Conservation (phyloP, 2,888 invertebrate species). For the Caenorhabditis auriculariae region DNA sequence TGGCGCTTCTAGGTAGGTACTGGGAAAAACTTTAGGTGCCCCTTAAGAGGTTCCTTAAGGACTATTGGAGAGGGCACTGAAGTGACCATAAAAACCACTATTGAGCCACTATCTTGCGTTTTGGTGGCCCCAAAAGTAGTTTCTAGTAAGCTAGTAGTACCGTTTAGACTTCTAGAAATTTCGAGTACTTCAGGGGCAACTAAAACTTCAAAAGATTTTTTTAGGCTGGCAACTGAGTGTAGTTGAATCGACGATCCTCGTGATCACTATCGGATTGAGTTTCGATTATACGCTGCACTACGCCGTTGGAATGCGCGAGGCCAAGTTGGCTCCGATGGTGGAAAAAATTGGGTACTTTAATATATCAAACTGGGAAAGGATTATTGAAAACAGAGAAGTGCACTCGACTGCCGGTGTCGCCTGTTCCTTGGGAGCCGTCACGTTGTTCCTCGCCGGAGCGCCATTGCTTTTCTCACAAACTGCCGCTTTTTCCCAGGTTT, state of each 20-base stretch:
- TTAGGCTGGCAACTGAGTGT: constrained; percentile 60
- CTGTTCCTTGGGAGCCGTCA: constrained; percentile 24
- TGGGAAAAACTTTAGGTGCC: not conserved
- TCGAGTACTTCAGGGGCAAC: not conserved
- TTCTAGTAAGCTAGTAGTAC: no score
- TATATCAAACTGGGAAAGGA: not conserved
- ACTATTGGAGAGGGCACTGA: no score
- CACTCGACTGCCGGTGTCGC: constrained; percentile 34
- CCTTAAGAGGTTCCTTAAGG: no score
- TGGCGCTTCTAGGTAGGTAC: constrained; percentile 25
- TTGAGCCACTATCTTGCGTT: no score
- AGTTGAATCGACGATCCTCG: constrained; percentile 59
- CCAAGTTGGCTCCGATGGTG: constrained; percentile 6
- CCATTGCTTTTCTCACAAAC: constrained; percentile 32
- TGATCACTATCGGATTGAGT: constrained; percentile 58
- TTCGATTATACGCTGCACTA: constrained; percentile 62
- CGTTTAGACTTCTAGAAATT: not conserved
- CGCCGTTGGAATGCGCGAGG: constrained; percentile 21
- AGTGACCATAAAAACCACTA: no score
- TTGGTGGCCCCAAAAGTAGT: no score
- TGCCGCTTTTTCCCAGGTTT: constrained; percentile 34
- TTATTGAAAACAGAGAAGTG: constrained; percentile 3
- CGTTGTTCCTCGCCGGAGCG: constrained; percentile 28
- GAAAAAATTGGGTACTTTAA: constrained; percentile 12
- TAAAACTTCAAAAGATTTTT: not conserved